phyloP scores from a whole-genome alignment of 2,888 invertebrate species.

The Mactromeris polynyma region DNA sequence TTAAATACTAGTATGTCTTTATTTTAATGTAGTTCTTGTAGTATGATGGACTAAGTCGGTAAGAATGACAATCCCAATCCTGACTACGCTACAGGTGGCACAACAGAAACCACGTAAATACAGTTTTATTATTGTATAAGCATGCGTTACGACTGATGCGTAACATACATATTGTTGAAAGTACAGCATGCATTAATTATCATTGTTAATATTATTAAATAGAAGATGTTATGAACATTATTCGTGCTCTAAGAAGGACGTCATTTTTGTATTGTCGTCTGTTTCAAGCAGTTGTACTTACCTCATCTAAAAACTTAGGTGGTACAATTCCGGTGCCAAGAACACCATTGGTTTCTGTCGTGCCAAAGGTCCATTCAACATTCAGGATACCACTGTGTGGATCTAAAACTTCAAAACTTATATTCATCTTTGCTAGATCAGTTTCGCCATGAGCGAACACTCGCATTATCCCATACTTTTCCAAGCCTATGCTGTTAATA shows the following conservation, averaged over 20 bases:
- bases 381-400: constrained; percentile 71
- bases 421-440: constrained; percentile 68
- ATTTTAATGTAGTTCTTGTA: too few species aligned
- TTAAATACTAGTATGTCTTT: too few species aligned
- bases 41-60: too few species aligned
- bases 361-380: constrained; percentile 67
- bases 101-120: too few species aligned
- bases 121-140: too few species aligned
- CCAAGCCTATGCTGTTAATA: constrained; percentile 67
- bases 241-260: too few species aligned
- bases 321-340: background rate
- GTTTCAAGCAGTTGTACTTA: background rate
- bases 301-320: background rate
- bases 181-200: background rate
- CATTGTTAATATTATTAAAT: too few species aligned
- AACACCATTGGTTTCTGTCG: background rate
- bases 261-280: too few species aligned
- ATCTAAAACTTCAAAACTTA: constrained; percentile 70
- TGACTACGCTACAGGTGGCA: too few species aligned
- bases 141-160: too few species aligned
- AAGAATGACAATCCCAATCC: too few species aligned
- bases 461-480: constrained; percentile 54
- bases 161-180: background rate
- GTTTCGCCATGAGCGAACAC: constrained; percentile 69
- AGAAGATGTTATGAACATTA: too few species aligned